Evolutionary conservation across 2,888 invertebrate genomes (phyloP).

Genomic region (Fragum fragum): DNA sequence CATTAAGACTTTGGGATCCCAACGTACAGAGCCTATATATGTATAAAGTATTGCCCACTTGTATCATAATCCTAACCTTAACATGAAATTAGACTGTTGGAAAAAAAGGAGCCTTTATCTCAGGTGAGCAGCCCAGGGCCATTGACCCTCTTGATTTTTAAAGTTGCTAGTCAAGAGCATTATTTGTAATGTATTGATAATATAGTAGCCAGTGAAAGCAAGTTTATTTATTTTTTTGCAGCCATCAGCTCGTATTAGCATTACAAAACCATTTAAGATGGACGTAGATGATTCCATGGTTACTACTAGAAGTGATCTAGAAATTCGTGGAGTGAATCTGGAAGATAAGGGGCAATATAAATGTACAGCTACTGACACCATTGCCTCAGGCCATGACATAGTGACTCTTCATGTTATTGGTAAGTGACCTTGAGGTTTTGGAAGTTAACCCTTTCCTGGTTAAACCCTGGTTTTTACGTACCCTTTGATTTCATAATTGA

Average conservation of each 20-base stretch:
- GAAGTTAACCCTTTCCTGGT: too few relatives aligned
- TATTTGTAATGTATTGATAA: not conserved
- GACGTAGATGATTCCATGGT: not conserved
- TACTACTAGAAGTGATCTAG: conserved; percentile 38
- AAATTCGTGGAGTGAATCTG: conserved; percentile 54
- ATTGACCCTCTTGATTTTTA: too few relatives aligned
- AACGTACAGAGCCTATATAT: too few relatives aligned
- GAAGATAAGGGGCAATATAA: conserved; percentile 71
- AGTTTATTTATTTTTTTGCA: conserved; percentile 1
- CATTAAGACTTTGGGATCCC: too few relatives aligned
- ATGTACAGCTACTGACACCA: conserved; percentile 64
- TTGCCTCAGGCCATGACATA: conserved; percentile 36
- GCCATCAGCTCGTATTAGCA: conserved; percentile 21
- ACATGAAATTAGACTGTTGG: too few relatives aligned
- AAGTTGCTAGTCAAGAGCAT: not conserved
- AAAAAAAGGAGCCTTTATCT: too few relatives aligned
- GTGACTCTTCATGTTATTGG: conserved; percentile 56
- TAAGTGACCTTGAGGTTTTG: conserved; percentile 20
- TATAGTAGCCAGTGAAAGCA: not conserved
- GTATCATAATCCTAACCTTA: too few relatives aligned
- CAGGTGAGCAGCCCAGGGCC: too few relatives aligned
- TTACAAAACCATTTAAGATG: conserved; percentile 11
- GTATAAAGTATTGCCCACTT: too few relatives aligned
- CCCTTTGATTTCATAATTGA: too few relatives aligned
- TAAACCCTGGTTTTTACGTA: too few relatives aligned